Conservation (phyloP, 2,113 vertebrate species). For the Myiopsitta monachus region DNA sequence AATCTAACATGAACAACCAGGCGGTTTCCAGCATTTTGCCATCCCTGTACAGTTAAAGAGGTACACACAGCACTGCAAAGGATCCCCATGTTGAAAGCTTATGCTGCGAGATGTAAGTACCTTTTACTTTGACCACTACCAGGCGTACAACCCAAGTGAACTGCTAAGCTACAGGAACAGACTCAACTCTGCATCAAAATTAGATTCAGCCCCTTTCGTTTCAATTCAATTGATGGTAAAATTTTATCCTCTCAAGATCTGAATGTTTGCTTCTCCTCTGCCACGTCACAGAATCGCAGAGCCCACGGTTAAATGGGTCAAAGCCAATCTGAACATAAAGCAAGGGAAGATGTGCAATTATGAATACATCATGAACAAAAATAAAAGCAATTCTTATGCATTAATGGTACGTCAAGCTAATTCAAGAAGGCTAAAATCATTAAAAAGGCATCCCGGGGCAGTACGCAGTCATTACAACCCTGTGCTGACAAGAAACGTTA, state of each 20-base stretch:
- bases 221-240: background rate
- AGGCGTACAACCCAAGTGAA: background rate
- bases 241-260: background rate
- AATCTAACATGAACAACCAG: background rate
- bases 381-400: conserved; percentile 74
- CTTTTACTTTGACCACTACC: background rate
- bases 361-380: conserved; percentile 68
- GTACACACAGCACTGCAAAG: background rate
- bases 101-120: background rate
- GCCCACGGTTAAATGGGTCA: conserved; percentile 57
- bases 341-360: conserved; percentile 34
- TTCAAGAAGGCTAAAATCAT: conserved; percentile 71
- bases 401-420: conserved; percentile 75
- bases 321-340: conserved; percentile 33
- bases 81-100: background rate
- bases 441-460: conserved; percentile 76
- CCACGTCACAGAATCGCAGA: accelerated
- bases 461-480: conserved; percentile 39
- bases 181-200: background rate
- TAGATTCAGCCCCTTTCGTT: background rate
- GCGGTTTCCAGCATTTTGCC: background rate
- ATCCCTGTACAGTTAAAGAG: too few relatives aligned
- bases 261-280: background rate
- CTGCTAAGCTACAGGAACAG: background rate
- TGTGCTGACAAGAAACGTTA: conserved; percentile 60